Evolutionary conservation across 1,140 invertebrate species (phyloP), one percentile per base, ranked within the genome.

Genomic region (Drosophila mauritiana): DNA sequence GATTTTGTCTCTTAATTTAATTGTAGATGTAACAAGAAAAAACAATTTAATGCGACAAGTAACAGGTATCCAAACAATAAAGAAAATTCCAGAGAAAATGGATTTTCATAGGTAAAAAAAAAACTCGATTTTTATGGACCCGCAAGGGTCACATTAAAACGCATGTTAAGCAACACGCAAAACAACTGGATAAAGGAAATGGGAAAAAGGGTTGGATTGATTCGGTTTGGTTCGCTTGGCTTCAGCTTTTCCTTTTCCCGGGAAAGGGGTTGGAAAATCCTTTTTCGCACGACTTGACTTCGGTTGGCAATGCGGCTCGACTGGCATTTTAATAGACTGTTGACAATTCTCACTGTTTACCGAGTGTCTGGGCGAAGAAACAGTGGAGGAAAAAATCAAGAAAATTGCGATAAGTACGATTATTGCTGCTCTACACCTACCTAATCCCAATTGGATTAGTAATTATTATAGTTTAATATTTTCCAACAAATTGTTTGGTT

Each of bases 141-240:
- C 88, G 72, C 88, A 91, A 88, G 88, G 88, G 89, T 89, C 89
- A 91, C 89, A 91, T 91, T 91, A 91, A 91, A 89, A 84, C 68
- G 70, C 88, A 91, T 90, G 86, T 81, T 81, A 73, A 63, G 54
- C 59, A 86, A 86, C 74, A 81, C 45, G 31, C 62, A 55, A 10
- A 39, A 74, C 64, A 83, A 85, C 54, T 43, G 46, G 59, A 48
- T 64, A 49, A 64, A 20, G 59, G 40, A 34, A 34, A 45, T 34
- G 49, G 39, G 39, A 39, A 42, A 42, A 51, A 40, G 59, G 13
- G 37, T 25, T 15, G 39, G 49, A 20, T 42, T 45, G 56, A 10
- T 43, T 61, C 25, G 34, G 48, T 42, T 59, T 22, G 45, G 45
- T 15, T 59, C 56, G 11, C 13, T 27, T 25, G n/a, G 57, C 17